Evolutionary conservation across 2,888 invertebrate genomes (phyloP).

Genomic region (Orgyia antiqua): DNA sequence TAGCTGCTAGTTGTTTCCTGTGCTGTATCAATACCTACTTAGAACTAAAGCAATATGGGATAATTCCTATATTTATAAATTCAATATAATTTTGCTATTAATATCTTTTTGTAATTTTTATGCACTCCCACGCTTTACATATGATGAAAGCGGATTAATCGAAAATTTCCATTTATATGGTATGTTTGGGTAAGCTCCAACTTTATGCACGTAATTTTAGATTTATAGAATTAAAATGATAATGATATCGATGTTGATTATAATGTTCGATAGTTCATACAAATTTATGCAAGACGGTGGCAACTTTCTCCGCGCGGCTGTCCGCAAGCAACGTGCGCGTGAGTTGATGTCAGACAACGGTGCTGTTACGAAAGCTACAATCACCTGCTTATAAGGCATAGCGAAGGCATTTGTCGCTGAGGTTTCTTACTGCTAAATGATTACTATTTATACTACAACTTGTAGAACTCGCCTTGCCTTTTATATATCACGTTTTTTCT

Average conservation of each 20-base stretch:
- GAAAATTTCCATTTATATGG: constrained; percentile 23
- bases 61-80: too few species aligned
- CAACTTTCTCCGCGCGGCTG: constrained; percentile 58
- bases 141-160: constrained; percentile 30
- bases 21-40: too few species aligned
- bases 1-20: too few species aligned
- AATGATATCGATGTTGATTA: constrained; percentile 22
- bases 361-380: constrained; percentile 71
- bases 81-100: too few species aligned
- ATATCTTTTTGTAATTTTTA: too few species aligned
- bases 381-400: constrained; percentile 53
- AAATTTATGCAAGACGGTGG: constrained; percentile 54
- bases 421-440: constrained; percentile 28
- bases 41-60: too few species aligned
- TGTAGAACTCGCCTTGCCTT: constrained; percentile 14
- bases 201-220: constrained; percentile 20
- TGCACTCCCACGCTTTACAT: too few species aligned
- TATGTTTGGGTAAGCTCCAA: constrained; percentile 34
- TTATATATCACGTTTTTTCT: too few species aligned
- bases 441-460: constrained; percentile 19
- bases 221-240: constrained; percentile 19
- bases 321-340: constrained; percentile 41
- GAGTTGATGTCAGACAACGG: constrained; percentile 46
- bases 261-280: constrained; percentile 27
- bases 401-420: constrained; percentile 39